A percentile compares a stretch with the other conserved stretches of the same genome.
Evolutionary conservation across 1,140 invertebrate genomes (phyloP).

Genomic region (Drosophila serrata): DNA sequence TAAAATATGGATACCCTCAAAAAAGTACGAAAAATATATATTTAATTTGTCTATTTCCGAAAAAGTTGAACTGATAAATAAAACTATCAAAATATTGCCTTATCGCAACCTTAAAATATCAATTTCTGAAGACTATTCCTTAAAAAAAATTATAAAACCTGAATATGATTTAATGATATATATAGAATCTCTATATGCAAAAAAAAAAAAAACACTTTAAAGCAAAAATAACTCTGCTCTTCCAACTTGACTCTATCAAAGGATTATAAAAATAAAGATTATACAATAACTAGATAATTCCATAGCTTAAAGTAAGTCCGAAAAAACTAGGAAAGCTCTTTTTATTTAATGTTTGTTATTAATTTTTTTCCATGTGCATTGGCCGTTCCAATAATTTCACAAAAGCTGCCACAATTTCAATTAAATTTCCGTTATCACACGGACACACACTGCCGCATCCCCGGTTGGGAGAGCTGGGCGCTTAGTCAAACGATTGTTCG

Average conservation of each 20-base stretch:
- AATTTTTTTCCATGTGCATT: neutral
- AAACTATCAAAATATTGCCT: too few species aligned
- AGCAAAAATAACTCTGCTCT: too few species aligned
- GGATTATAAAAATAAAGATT: neutral
- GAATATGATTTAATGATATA: too few species aligned
- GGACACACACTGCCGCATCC: conserved; percentile 46
- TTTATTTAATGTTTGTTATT: too few species aligned
- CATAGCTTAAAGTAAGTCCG: too few species aligned
- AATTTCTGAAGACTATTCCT: too few species aligned
- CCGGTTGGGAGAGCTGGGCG: conserved; percentile 5
- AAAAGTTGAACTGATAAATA: too few species aligned
- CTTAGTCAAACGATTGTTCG: conserved; percentile 54
- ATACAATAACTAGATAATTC: neutral
- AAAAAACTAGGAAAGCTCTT: neutral
- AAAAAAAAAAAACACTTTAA: too few species aligned
- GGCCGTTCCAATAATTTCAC: conserved; percentile 74
- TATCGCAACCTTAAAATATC: neutral
- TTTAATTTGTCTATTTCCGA: too few species aligned
- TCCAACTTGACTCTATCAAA: neutral
- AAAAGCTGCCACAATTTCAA: conserved; percentile 78
- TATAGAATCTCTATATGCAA: too few species aligned
- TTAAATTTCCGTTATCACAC: conserved; percentile 77
- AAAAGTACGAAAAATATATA: neutral
- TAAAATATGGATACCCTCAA: neutral
- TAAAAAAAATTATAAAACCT: too few species aligned